A percentile compares a stretch with the other conserved stretches of the same genome.
phyloP scores from a whole-genome alignment of 35 echinoderm and acorn worm genomes.

The Anneissia japonica region DNA sequence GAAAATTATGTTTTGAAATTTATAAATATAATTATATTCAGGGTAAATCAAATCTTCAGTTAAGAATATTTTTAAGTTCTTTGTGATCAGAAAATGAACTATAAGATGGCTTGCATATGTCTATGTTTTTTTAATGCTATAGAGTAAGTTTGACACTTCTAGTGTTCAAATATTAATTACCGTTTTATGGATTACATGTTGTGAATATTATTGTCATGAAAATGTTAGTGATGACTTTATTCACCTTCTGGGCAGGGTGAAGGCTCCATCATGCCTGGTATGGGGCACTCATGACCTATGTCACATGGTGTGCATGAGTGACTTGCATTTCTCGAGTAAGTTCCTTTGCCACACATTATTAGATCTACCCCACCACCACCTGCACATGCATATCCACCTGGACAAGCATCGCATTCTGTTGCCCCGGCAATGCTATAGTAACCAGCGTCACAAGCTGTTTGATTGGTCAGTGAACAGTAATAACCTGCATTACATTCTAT shows the following conservation, averaged over 20 bases:
- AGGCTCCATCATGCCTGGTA: conserved; percentile 42
- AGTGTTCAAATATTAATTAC: too few species aligned
- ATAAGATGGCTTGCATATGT: too few species aligned
- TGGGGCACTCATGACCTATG: conserved; percentile 63
- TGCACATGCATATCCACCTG: conserved; percentile 59
- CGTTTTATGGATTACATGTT: too few species aligned
- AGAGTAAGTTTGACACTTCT: too few species aligned
- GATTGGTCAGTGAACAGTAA: conserved; percentile 50
- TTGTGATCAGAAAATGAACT: too few species aligned
- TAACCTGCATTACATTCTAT: conserved; percentile 46
- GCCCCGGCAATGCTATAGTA: conserved; percentile 64
- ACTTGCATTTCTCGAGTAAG: conserved; percentile 36
- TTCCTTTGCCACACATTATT: conserved; percentile 22
- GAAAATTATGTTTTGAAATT: too few species aligned
- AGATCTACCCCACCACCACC: conserved; percentile 22
- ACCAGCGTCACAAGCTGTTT: conserved; percentile 44
- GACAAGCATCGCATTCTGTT: conserved; percentile 49
- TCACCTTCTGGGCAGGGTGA: conserved; percentile 56
- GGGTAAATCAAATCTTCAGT: too few species aligned
- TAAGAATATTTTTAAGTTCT: too few species aligned
- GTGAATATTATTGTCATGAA: too few species aligned
- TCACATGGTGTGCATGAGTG: conserved; percentile 42
- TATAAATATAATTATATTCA: too few species aligned
- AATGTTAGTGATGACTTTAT: conserved; percentile 24
- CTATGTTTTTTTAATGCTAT: too few species aligned